A percentile compares a stretch with the other conserved stretches of the same genome.
Evolutionary conservation across 2,888 invertebrate species (phyloP).

Genomic region (Lordiphosa andalusiaca): DNA sequence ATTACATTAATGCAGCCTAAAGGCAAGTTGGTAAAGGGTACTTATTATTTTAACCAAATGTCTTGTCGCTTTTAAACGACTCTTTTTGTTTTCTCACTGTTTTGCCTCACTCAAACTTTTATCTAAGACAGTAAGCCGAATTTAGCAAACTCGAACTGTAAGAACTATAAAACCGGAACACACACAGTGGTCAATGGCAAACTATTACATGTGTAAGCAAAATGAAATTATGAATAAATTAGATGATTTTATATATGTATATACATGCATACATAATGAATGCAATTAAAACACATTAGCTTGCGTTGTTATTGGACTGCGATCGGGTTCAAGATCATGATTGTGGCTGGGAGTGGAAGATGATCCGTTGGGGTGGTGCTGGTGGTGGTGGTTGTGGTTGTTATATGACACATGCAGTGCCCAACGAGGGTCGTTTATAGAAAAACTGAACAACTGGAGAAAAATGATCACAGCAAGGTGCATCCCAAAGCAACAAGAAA

Average conservation of each 20-base stretch:
- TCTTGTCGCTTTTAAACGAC: too few relatives aligned
- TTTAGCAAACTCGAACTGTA: slow-evolving; percentile 46
- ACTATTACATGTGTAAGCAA: slow-evolving; percentile 63
- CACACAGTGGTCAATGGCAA: slow-evolving; percentile 59
- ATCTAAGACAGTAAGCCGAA: slow-evolving; percentile 49
- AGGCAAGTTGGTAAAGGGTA: too few relatives aligned
- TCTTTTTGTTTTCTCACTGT: slow-evolving; percentile 9
- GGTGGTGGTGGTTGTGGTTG: too few relatives aligned
- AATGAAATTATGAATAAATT: slow-evolving; percentile 28
- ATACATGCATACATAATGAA: slow-evolving; percentile 30
- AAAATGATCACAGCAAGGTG: too few relatives aligned
- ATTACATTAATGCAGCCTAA: too few relatives aligned
- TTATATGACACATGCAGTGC: too few relatives aligned
- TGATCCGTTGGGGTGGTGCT: too few relatives aligned
- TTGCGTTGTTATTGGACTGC: not conserved
- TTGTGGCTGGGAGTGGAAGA: not conserved
- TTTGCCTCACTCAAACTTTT: too few relatives aligned
- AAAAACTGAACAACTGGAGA: too few relatives aligned
- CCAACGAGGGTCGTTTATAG: too few relatives aligned
- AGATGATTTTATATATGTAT: slow-evolving; percentile 40
- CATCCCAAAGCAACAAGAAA: too few relatives aligned
- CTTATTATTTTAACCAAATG: too few relatives aligned
- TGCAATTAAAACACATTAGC: not conserved
- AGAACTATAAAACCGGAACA: slow-evolving; percentile 27
- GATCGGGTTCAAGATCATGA: slow-evolving; percentile 3